Evolutionary conservation across 2,113 vertebrate species (phyloP).

Genomic region (Rafetus swinhoei): DNA sequence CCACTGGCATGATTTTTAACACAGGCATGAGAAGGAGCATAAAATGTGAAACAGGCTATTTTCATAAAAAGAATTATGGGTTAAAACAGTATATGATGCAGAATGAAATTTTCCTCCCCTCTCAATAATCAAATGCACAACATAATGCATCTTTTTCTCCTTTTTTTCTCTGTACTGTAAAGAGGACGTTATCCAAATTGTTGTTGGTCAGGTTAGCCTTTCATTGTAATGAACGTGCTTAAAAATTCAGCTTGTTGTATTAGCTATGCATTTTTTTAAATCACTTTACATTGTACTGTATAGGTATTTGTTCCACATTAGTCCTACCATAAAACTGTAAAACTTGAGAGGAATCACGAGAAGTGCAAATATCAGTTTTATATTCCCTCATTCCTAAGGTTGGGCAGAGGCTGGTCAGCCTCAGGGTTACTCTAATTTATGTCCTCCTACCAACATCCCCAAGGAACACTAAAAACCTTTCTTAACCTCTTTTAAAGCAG

Average conservation of each 20-base stretch:
- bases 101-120: background rate
- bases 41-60: slow-evolving; percentile 58
- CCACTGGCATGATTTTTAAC: slow-evolving; percentile 44
- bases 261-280: background rate
- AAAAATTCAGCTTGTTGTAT: background rate
- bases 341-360: background rate
- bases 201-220: background rate
- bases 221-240: background rate
- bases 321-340: background rate
- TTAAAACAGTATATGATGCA: background rate
- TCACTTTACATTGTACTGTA: background rate
- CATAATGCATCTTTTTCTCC: background rate
- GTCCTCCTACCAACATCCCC: background rate
- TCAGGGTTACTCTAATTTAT: background rate
- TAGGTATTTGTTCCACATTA: background rate
- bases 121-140: background rate
- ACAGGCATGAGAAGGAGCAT: slow-evolving; percentile 17
- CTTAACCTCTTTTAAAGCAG: background rate
- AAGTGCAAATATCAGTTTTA: background rate
- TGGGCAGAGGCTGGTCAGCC: background rate
- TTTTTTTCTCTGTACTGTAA: background rate
- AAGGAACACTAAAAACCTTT: background rate
- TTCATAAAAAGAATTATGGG: slow-evolving; percentile 31
- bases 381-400: background rate
- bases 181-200: background rate